A percentile compares a stretch with the other conserved stretches of the same genome.
Evolutionary conservation across 2,888 invertebrate species (phyloP).

Genomic region (Apamea crenata): DNA sequence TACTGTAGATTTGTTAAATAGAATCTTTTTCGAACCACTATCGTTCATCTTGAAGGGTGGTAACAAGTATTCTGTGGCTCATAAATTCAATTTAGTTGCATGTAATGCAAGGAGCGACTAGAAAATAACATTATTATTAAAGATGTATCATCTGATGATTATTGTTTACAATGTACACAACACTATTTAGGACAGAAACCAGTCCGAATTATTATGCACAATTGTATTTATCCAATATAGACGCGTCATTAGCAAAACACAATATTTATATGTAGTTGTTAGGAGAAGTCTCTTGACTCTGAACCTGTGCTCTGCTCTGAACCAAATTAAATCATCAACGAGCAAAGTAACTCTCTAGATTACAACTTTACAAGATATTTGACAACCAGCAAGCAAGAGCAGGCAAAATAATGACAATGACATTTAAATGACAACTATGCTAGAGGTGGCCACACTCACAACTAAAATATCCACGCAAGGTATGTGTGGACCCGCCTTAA

Average conservation of each 20-base stretch:
- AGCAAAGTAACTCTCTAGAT: neutral
- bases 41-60: slow-evolving; percentile 78
- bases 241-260: neutral
- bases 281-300: neutral
- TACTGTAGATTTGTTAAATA: slow-evolving; percentile 90
- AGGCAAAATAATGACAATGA: neutral
- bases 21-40: slow-evolving; percentile 82
- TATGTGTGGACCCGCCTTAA: too few relatives aligned
- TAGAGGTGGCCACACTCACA: neutral
- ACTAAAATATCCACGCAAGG: slow-evolving; percentile 1
- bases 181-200: slow-evolving; percentile 1
- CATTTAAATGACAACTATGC: neutral
- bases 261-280: neutral
- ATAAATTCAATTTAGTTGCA: neutral
- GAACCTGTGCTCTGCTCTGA: neutral
- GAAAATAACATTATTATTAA: slow-evolving; percentile 1
- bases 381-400: neutral
- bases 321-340: neutral
- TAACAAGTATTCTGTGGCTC: neutral
- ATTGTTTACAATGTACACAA: slow-evolving; percentile 27
- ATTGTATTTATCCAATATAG: neutral
- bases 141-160: neutral
- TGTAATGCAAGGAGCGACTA: neutral
- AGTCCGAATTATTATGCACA: neutral
- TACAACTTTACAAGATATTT: neutral